Evolutionary conservation across 2,113 vertebrate species (phyloP).

Genomic region (Gallinago media): DNA sequence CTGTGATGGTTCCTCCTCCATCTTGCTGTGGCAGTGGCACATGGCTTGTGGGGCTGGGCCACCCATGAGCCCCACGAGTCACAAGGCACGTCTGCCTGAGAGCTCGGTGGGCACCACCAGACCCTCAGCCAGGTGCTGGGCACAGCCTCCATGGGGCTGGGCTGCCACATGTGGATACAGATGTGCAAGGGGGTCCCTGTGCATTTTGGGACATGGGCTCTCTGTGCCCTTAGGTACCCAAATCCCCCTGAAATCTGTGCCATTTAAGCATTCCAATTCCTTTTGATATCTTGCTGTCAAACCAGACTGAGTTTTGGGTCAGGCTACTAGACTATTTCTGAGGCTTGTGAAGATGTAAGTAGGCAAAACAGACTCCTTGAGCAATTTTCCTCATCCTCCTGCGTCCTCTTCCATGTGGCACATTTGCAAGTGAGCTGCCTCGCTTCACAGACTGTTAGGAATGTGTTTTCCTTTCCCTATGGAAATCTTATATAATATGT

Average conservation of each 20-base stretch:
- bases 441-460: not conserved
- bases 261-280: not conserved
- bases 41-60: accelerated
- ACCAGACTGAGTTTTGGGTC: not conserved
- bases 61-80: not conserved
- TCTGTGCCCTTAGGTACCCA: not conserved
- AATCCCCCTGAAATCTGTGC: not conserved
- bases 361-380: not conserved
- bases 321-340: not conserved
- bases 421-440: not conserved
- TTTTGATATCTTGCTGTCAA: not conserved
- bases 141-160: not conserved
- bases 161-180: not conserved
- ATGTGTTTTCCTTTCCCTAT: not conserved
- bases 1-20: not conserved
- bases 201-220: not conserved
- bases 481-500: not conserved
- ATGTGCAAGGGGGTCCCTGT: not conserved
- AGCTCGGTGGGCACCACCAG: not conserved
- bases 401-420: not conserved
- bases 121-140: not conserved
- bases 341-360: not conserved
- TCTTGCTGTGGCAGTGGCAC: not conserved
- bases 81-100: accelerated
- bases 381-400: not conserved